A percentile compares a stretch with the other conserved stretches of the same genome.
These are phyloP conservation scores for Bombus superbus DNA, from an alignment of 1,140 invertebrate species.

Conservation along the genomic window DNA sequence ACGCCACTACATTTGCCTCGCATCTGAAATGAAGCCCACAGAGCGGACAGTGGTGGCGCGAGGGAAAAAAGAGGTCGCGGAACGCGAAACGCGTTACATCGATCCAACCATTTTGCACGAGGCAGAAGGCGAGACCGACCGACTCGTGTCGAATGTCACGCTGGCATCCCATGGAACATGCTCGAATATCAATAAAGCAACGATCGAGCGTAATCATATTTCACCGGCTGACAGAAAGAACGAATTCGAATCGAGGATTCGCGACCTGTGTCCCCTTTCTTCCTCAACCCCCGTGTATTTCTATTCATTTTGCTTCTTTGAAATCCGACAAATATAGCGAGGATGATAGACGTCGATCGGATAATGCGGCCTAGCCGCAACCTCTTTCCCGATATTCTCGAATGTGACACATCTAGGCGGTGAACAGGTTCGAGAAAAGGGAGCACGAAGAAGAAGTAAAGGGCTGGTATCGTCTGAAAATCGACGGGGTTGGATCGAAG, in stretches of 20 bases:
- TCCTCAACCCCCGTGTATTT: background rate
- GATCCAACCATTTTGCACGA: background rate
- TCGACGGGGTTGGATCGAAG: background rate
- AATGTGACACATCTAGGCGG: too few relatives aligned
- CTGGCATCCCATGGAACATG: conserved; percentile 3
- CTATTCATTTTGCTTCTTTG: conserved; percentile 36
- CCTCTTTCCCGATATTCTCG: conserved; percentile 2
- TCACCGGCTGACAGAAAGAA: conserved; percentile 21
- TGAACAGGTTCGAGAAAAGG: too few relatives aligned
- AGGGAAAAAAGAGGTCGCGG: background rate
- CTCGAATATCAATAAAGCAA: conserved; percentile 46
- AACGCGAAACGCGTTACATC: conserved; percentile 7
- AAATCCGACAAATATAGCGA: conserved; percentile 22
- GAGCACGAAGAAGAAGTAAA: background rate
- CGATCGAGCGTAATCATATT: conserved; percentile 29
- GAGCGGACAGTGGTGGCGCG: too few relatives aligned
- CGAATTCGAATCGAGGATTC: conserved; percentile 2
- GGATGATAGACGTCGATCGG: conserved; percentile 22
- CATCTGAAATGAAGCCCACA: too few relatives aligned
- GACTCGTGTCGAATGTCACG: conserved; percentile 7
- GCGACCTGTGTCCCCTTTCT: too few relatives aligned
- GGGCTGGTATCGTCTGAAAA: background rate
- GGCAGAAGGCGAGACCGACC: background rate
- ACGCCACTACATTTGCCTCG: too few relatives aligned
- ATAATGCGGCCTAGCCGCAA: background rate